These are phyloP conservation scores for Ostrea denselamellosa DNA, from an alignment of 1,140 invertebrate species.

Conservation along the genomic window DNA sequence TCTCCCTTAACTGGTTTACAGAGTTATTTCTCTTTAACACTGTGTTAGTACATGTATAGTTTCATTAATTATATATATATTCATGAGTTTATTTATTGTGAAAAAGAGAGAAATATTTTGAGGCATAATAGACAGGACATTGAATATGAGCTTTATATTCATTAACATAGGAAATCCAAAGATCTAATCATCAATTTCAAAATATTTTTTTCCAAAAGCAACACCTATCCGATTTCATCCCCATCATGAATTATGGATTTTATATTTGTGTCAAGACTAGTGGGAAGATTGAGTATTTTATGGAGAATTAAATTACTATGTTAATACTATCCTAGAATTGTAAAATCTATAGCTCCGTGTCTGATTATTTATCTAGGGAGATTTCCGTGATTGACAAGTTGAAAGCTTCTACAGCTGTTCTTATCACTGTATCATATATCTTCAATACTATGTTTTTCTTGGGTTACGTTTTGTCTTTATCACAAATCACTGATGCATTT, in stretches of 20 bases:
- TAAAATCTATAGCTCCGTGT: neutral
- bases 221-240: neutral
- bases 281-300: neutral
- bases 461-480: constrained; percentile 8
- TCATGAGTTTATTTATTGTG: constrained; percentile 11
- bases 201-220: neutral
- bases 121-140: neutral
- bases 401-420: neutral
- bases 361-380: neutral
- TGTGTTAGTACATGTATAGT: neutral
- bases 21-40: neutral
- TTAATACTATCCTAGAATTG: neutral
- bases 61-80: neutral
- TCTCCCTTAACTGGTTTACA: neutral
- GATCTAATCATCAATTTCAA: neutral
- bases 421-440: neutral
- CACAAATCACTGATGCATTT: neutral
- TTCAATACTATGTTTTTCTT: neutral
- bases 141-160: neutral
- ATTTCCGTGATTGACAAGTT: neutral
- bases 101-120: neutral
- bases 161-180: neutral
- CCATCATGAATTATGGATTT: neutral
- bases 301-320: neutral
- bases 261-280: neutral